Evolutionary conservation across 2,797 vertebrate species (phyloP).

Genomic region (Cossypha caffra): DNA sequence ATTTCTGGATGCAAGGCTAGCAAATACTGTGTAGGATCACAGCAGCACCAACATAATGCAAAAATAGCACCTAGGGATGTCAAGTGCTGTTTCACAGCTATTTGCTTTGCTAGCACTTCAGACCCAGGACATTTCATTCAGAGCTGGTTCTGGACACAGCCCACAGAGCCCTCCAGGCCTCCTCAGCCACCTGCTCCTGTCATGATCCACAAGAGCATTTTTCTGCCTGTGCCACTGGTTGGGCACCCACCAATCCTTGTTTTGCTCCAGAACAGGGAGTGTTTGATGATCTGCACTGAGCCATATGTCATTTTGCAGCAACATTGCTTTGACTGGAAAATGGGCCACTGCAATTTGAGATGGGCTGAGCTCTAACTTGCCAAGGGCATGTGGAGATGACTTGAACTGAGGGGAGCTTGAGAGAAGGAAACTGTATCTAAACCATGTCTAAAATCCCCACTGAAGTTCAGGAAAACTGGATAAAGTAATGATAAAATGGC

Average conservation of each 20-base stretch:
- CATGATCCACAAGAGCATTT: not conserved
- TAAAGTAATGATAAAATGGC: not conserved
- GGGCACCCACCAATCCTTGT: not conserved
- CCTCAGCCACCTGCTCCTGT: not conserved
- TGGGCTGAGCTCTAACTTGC: not conserved
- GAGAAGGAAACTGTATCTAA: not conserved
- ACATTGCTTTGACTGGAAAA: not conserved
- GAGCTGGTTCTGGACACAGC: not conserved
- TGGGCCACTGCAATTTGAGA: not conserved
- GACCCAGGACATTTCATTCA: not conserved
- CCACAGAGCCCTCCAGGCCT: not conserved
- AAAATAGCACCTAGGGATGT: not conserved
- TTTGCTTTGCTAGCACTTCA: not conserved
- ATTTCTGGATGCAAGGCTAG: not conserved
- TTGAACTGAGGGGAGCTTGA: not conserved
- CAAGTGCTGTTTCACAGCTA: not conserved
- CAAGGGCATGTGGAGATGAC: not conserved
- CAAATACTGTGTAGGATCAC: not conserved
- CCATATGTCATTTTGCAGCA: not conserved
- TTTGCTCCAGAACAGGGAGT: not conserved
- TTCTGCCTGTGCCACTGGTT: not conserved
- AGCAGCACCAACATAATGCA: not conserved
- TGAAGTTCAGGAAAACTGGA: not conserved
- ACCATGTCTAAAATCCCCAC: not conserved
- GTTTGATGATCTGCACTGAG: not conserved